Evolutionary conservation across 2,797 vertebrate species (phyloP).

Genomic region (Poeciliopsis presidionis): DNA sequence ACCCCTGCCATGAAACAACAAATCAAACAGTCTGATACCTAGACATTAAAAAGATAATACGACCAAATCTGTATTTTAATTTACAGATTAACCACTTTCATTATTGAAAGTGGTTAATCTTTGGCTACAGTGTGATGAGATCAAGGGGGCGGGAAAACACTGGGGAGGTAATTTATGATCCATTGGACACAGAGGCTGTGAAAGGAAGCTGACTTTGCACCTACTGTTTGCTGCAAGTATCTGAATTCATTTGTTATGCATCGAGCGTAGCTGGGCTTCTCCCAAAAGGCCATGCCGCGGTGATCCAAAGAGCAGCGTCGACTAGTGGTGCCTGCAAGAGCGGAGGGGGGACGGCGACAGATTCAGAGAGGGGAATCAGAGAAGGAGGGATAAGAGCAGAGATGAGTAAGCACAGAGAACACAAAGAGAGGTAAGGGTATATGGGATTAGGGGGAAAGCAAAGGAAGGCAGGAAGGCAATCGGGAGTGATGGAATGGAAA

Average conservation of each 20-base stretch:
- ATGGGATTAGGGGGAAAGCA: slow-evolving; percentile 61
- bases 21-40: slow-evolving; percentile 44
- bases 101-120: slow-evolving; percentile 74
- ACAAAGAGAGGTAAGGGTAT: slow-evolving; percentile 9
- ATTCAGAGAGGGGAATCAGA: slow-evolving; percentile 48
- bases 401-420: slow-evolving; percentile 38
- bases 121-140: slow-evolving; percentile 62
- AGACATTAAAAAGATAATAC: slow-evolving; percentile 57
- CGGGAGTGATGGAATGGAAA: slow-evolving; percentile 41
- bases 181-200: slow-evolving; percentile 88
- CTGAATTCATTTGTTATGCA: slow-evolving; percentile 99
- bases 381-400: slow-evolving; percentile 41
- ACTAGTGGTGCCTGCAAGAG: slow-evolving; percentile 95
- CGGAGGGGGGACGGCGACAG: slow-evolving; percentile 53
- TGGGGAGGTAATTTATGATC: slow-evolving; percentile 81
- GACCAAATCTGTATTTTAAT: slow-evolving; percentile 71
- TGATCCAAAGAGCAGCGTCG: slow-evolving; percentile 99
- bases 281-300: slow-evolving; percentile 98
- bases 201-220: slow-evolving; percentile 94
- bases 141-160: slow-evolving; percentile 41
- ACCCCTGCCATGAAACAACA: slow-evolving; percentile 21
- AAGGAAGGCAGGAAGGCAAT: slow-evolving; percentile 56
- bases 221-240: slow-evolving; percentile 99
- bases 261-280: slow-evolving; percentile 99
- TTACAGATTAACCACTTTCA: slow-evolving; percentile 40